Evolutionary conservation across 2,113 vertebrate species (phyloP).

Genomic region (Thunnus thynnus): DNA sequence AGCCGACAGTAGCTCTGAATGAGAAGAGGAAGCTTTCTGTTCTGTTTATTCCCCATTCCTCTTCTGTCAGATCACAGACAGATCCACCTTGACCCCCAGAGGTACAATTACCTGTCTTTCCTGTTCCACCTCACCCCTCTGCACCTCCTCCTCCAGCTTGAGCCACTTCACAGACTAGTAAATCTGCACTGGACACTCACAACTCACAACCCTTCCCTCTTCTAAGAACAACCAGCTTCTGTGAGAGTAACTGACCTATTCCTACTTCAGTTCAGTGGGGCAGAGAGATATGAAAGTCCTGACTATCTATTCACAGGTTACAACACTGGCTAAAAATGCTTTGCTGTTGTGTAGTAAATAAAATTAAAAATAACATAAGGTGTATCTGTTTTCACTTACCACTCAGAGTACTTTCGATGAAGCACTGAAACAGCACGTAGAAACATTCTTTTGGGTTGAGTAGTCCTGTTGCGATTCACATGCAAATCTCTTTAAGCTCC

Average conservation of each 20-base stretch:
- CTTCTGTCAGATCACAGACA: slow-evolving; percentile 33
- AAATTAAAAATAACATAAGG: background rate
- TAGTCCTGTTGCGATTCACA: background rate
- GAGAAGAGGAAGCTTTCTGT: slow-evolving; percentile 7
- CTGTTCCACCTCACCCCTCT: slow-evolving; percentile 17
- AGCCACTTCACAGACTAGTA: slow-evolving; percentile 35
- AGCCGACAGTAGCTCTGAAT: background rate
- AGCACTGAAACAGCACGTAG: background rate
- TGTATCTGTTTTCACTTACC: background rate
- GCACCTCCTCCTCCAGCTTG: slow-evolving; percentile 26
- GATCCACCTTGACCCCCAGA: slow-evolving; percentile 29
- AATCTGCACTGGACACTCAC: slow-evolving; percentile 11
- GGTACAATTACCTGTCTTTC: slow-evolving; percentile 58
- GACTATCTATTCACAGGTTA: background rate
- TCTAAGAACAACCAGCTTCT: slow-evolving; percentile 12
- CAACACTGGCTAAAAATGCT: background rate
- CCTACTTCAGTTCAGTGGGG: background rate
- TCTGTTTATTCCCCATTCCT: slow-evolving; percentile 7
- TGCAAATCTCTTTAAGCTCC: background rate
- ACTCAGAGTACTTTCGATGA: background rate
- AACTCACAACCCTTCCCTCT: background rate
- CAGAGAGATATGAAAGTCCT: background rate
- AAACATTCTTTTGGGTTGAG: background rate
- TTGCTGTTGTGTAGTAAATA: background rate
- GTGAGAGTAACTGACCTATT: slow-evolving; percentile 5